phyloP scores from a whole-genome alignment of 2,888 invertebrate genomes.

The Lagria hirta region DNA sequence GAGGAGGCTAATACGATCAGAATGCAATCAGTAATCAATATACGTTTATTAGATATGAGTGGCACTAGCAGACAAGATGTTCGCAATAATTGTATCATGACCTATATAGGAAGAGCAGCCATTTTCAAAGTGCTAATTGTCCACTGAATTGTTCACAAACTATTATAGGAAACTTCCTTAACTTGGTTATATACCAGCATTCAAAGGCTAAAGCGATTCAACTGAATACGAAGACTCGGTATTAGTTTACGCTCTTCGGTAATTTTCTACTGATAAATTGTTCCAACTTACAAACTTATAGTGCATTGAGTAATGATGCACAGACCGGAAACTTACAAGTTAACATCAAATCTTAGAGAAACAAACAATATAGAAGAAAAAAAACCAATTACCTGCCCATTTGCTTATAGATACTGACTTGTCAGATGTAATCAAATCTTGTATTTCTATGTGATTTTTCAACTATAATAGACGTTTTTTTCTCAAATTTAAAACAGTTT shows the following conservation, averaged over 20 bases:
- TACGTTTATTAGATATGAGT: constrained; percentile 34
- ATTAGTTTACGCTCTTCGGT: constrained; percentile 14
- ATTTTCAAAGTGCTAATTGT: constrained; percentile 39
- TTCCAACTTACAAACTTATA: no score
- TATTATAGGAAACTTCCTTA: constrained; percentile 34
- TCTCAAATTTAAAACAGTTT: no score
- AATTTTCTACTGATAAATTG: constrained; percentile 16
- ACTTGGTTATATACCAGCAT: constrained; percentile 34
- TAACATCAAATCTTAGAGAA: no score
- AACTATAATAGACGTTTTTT: no score
- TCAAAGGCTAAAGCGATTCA: constrained; percentile 26
- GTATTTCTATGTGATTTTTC: no score
- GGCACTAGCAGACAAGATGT: constrained; percentile 33
- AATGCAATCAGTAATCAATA: constrained; percentile 29
- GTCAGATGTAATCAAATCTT: no score
- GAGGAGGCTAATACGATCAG: constrained; percentile 18
- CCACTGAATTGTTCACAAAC: constrained; percentile 32
- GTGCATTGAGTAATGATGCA: no score
- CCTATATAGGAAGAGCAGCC: constrained; percentile 32
- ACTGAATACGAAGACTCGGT: constrained; percentile 19
- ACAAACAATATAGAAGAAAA: no score
- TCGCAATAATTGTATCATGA: constrained; percentile 37
- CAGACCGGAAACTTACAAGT: no score
- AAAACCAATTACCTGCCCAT: no score
- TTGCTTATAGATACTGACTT: no score